Base-by-base conservation (phyloP, 2,797 vertebrate genomes). In the Trachops cirrhosus region DNA sequence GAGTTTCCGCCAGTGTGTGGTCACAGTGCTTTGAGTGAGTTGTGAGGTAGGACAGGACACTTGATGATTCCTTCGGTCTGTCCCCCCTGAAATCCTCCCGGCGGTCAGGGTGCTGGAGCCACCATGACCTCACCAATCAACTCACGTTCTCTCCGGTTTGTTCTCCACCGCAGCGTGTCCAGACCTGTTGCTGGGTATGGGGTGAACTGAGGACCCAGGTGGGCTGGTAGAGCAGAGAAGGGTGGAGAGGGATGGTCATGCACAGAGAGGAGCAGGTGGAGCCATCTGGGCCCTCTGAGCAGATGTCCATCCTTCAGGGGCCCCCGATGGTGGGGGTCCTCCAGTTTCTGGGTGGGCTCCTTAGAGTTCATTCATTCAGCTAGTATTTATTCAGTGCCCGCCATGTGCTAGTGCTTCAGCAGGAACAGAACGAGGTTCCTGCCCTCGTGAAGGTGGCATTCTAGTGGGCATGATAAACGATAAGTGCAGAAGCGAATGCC, bases 401-500 rank as follows among this genome's bases (percentile, higher is more conserved):
- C 39, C 37, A 5, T 73, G 21, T 46, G 59, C 59, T 67, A 19
- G 19, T 21, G 22, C 37, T 50, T 71, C 32, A 21, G 14, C 29
- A 2, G 5, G 34, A 88, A 44, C 15, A 18, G 37, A 26, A 41
- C 82, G 9, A 70, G 64, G n/a, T 41, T 57, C 22, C 41, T 52
- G 32, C 19, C 34, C 48, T 48, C 10, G 0, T 8, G 37, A 46
- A 50, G 32, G 41, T 59, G 48, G 18, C 16, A 26, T 52, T 32
- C 6, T 48, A 5, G 7, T 19, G 29, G 67, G 15, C 14, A 0
- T 22, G 14, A 6, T 15, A 48, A 73, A 48, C 0, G 9, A 2
- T 11, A n/a, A 57, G 8, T 7, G 2, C 4, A 8, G 77, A n/a
- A 70, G 64, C 75, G 44, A 2, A 32, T 39, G 3, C 1, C 64